Evolutionary conservation across 1,140 invertebrate genomes (phyloP), one percentile per base, ranked within the genome.

Genomic region (Geopemphigus sp.): DNA sequence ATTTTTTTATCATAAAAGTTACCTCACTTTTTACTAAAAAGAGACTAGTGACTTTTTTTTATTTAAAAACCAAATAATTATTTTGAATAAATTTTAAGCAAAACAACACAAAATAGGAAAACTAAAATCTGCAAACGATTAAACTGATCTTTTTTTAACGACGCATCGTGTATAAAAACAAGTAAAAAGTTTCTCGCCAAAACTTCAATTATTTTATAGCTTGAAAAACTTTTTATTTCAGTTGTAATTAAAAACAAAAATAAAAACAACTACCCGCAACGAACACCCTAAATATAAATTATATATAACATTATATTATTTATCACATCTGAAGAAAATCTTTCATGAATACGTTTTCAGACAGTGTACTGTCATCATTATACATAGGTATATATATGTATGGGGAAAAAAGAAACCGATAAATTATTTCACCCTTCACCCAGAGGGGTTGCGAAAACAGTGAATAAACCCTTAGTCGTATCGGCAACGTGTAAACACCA

Each of bases 401-500:
- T 64, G 32, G 15, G 19, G 8, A 45, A 66, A 50, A 50, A 50
- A 39, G 32, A 39, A 26, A 17, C 66, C 19, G 26, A 73, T 73
- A 32, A 29, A 56, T 32, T 73, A 56, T 73, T 73, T 32, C 17
- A 54, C 29, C 24, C 50, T 32, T 1, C 5, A 15, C 50, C 17
- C 14, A 10, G 19, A 68, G 26, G 26, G 26, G 24, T 32, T 73
- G 19, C 17, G 32, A 73, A 73, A 73, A 47, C 6, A 50, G 8
- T 0, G 14, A 68, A 73, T 26, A 53, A 10, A 73, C 50, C 17
- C 26, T 56, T 29, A 54, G n/a, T n/a, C 24, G 12, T 54, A 72
- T 73, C 24, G 19, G 50, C n/a, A 56, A 73, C 12, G 26, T 73
- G 53, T 73, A 56, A 73, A 73, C 70, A 54, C 17, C 19, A 11